These are phyloP conservation scores for Psephotus haematonotus DNA, from an alignment of 2,113 vertebrate species.

Conservation along the genomic window DNA sequence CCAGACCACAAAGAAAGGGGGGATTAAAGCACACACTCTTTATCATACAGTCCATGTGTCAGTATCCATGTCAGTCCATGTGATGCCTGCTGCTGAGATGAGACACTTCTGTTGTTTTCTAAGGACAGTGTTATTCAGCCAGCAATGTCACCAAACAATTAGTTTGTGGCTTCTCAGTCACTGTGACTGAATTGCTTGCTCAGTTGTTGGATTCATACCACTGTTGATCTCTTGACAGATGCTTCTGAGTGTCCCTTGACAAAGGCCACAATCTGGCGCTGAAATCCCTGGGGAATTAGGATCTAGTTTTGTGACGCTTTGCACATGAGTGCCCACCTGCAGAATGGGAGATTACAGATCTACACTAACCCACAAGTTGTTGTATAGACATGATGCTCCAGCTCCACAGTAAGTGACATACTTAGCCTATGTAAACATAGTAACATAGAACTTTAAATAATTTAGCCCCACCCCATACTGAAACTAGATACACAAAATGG, in stretches of 20 bases:
- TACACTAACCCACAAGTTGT: neutral
- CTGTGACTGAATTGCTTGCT: neutral
- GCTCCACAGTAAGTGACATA: neutral
- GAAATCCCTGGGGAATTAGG: neutral
- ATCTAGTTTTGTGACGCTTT: neutral
- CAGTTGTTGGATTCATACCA: neutral
- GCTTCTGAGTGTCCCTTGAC: neutral
- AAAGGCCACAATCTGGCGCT: neutral
- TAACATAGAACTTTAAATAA: neutral
- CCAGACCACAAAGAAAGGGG: neutral
- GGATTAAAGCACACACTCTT: neutral
- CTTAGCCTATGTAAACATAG: neutral
- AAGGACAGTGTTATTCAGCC: neutral
- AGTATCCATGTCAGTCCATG: no score
- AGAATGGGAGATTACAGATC: neutral
- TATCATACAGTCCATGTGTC: neutral
- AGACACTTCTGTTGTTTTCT: neutral
- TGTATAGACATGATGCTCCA: neutral
- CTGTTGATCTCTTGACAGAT: neutral
- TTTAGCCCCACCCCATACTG: accelerated
- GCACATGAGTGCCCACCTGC: neutral
- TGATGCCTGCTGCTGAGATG: neutral
- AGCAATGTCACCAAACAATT: accelerated
- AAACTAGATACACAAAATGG: neutral
- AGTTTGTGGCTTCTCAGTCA: neutral